phyloP scores from a whole-genome alignment of 1,140 invertebrate species.

The Ceratina australensis region DNA sequence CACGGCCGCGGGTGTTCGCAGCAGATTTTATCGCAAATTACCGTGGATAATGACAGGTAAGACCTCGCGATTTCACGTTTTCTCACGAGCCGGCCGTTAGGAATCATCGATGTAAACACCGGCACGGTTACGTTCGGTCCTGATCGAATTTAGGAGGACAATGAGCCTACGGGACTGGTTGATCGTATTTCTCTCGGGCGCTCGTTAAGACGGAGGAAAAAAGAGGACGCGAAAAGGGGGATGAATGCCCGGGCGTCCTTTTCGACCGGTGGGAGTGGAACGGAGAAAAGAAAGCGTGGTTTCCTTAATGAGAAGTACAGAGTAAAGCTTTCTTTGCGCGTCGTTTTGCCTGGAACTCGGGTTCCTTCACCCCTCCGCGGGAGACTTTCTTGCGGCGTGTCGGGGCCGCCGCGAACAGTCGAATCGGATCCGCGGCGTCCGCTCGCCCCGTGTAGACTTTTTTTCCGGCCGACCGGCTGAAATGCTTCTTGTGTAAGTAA shows the following conservation, averaged over 20 bases:
- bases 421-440: slow-evolving; percentile 72
- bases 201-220: slow-evolving; percentile 41
- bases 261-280: slow-evolving; percentile 8
- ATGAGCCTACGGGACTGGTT: neutral
- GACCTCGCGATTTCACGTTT: neutral
- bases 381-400: slow-evolving; percentile 15
- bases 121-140: neutral
- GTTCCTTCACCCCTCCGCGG: slow-evolving; percentile 20
- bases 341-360: slow-evolving; percentile 55
- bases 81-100: neutral
- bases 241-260: slow-evolving; percentile 28
- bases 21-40: neutral
- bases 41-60: neutral
- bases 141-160: neutral
- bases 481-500: slow-evolving; percentile 81
- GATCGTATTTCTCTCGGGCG: slow-evolving; percentile 13
- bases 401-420: slow-evolving; percentile 47
- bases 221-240: slow-evolving; percentile 24
- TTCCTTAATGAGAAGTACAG: slow-evolving; percentile 80
- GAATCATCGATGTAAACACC: neutral
- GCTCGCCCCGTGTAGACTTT: slow-evolving; percentile 69
- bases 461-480: slow-evolving; percentile 71
- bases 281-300: slow-evolving; percentile 75
- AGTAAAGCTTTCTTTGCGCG: slow-evolving; percentile 79
- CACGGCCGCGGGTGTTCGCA: neutral